Percentiles rank a stretch among this genome's conserved stretches.
phyloP scores from a whole-genome alignment of 2,113 vertebrate genomes.

The Microtus montanus region DNA sequence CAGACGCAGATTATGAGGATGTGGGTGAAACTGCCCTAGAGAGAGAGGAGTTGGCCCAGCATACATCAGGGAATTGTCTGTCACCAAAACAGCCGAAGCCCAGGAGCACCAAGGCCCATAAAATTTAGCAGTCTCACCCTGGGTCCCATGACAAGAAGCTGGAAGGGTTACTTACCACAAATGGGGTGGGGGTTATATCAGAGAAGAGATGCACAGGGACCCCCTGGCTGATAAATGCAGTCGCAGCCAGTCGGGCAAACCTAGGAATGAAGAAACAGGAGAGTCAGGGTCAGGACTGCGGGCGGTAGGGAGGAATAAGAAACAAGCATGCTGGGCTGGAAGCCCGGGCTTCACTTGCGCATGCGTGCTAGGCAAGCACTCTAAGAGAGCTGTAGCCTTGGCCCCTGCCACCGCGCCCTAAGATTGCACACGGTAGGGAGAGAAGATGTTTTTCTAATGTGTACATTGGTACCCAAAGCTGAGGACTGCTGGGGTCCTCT shows the following conservation, averaged over 20 bases:
- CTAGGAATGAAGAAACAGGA: slow-evolving; percentile 65
- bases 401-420: neutral
- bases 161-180: slow-evolving; percentile 89
- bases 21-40: neutral
- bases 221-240: slow-evolving; percentile 91
- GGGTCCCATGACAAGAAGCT: neutral
- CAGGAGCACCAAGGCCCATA: neutral
- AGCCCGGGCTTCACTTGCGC: too few species aligned
- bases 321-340: neutral
- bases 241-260: slow-evolving; percentile 93
- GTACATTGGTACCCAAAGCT: neutral
- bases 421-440: neutral
- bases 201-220: slow-evolving; percentile 95
- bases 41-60: neutral
- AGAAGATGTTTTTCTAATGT: neutral
- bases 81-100: neutral
- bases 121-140: neutral
- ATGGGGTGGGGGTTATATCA: slow-evolving; percentile 95
- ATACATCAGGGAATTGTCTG: neutral
- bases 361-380: neutral
- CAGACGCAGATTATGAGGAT: neutral
- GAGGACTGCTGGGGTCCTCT: neutral
- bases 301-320: neutral
- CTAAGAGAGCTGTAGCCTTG: neutral
- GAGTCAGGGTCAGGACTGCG: neutral